Base-by-base conservation (phyloP, 2,113 vertebrate species). In the Lanius ludovicianus region DNA sequence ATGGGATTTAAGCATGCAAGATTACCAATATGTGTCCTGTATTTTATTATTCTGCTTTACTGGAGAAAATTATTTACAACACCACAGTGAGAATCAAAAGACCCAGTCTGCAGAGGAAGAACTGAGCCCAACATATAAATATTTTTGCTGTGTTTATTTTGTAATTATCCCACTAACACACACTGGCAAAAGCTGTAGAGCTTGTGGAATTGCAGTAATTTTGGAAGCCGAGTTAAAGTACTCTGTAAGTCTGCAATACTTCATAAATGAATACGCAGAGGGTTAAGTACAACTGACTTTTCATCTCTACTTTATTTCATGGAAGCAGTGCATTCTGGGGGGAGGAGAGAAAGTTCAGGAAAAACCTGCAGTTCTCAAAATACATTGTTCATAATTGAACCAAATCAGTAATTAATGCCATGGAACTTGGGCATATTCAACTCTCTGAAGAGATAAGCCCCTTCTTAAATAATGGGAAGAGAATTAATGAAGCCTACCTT, bases 301-400 rank as follows among this genome's bases (percentile, higher is more conserved):
- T 86, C 57, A 50, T 39, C 44, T 89, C 60, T 78, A 60, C 75
- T 96, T 97, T 96, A 96, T 96, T 97, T 75, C 76, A 93, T 25
- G 77, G 53, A 70, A 88, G 60, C 22, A 95, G 69, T 4, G 4
- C 21, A 49, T 81, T 85, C 59, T 33, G 7, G 44, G 28, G 28
- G 67, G 24, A 88, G 57, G 49, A 91, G 50, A 74, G 44, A 67
- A 86, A 86, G 23, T 67, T 81, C 52, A 92, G 64, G 65, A 33
- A 44, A 95, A 90, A 68, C 3, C n/a, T 53, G 25, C 19, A 84
- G 35, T 71, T 90, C 37, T 78, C 62, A 86, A 64, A 77, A 14
- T 11, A 78, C 28, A 37, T 9, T 78, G 21, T 65, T 84, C 56
- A 92, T 81, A 90, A 90, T 49, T 96, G 57, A 90, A 90, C 44